Conservation (phyloP, 1,140 invertebrate species). For the Drosophila ananassae region DNA sequence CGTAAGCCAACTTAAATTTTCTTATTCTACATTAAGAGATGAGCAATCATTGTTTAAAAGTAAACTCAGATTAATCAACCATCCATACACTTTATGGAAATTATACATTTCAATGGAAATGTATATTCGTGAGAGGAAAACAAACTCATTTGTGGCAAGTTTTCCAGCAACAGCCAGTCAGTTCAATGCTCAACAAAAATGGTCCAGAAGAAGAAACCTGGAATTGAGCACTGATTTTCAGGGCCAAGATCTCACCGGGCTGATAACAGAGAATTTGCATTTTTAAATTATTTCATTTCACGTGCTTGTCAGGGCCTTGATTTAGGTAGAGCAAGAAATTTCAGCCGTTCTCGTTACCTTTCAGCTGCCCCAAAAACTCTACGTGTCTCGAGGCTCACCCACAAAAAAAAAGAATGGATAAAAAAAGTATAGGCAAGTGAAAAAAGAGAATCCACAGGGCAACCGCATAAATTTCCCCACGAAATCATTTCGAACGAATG, state of each 20-base stretch:
- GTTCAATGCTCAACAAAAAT: constrained; percentile 32
- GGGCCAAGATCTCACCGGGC: constrained; percentile 49
- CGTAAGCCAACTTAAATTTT: neutral
- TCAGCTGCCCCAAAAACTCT: constrained; percentile 41
- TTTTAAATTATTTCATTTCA: constrained; percentile 79
- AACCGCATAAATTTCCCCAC: constrained; percentile 66
- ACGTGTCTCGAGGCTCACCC: constrained; percentile 39
- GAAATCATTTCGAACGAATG: constrained; percentile 69
- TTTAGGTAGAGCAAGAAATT: constrained; percentile 61
- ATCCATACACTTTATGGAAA: neutral
- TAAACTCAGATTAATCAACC: neutral
- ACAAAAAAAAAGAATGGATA: constrained; percentile 24
- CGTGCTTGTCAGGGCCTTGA: constrained; percentile 73
- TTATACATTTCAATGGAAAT: neutral
- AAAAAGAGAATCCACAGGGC: constrained; percentile 40
- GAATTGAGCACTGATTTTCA: constrained; percentile 54
- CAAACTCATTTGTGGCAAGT: constrained; percentile 24
- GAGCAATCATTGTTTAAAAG: neutral
- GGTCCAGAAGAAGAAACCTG: constrained; percentile 4
- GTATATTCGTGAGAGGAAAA: constrained; percentile 35
- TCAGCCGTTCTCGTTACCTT: constrained; percentile 42
- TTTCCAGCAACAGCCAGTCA: constrained; percentile 2
- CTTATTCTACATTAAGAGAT: neutral
- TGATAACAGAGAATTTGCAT: constrained; percentile 68
- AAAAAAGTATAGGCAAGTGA: constrained; percentile 32